phyloP scores from a whole-genome alignment of 2,888 invertebrate genomes.

The Steinernema carpocapsae region DNA sequence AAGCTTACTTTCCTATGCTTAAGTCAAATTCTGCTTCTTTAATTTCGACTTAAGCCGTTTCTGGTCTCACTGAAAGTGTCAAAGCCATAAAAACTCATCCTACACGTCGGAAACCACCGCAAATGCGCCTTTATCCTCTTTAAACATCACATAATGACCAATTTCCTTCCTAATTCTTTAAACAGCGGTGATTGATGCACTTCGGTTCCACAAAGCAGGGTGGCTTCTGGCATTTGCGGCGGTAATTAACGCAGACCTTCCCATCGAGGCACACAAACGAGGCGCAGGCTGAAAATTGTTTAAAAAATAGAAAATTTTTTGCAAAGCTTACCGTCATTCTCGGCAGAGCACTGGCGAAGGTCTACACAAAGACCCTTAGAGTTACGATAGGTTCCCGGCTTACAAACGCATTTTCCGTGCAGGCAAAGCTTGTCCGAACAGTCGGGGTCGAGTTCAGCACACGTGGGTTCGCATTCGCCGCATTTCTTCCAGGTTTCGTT shows the following conservation, averaged over 20 bases:
- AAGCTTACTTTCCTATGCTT: too few relatives aligned
- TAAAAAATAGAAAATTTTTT: not conserved
- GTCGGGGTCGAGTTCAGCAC: conserved; percentile 12
- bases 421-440: not conserved
- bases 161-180: too few relatives aligned
- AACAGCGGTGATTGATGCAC: not conserved
- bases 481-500: not conserved
- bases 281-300: not conserved
- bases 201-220: not conserved
- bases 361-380: not conserved
- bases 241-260: not conserved
- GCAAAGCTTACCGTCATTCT: not conserved
- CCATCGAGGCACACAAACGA: not conserved
- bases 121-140: too few relatives aligned
- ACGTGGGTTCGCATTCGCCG: conserved; percentile 3
- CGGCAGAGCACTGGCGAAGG: not conserved
- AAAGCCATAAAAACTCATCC: too few relatives aligned
- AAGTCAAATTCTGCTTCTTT: too few relatives aligned
- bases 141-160: too few relatives aligned
- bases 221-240: not conserved
- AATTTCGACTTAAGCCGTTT: too few relatives aligned
- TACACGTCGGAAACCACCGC: too few relatives aligned
- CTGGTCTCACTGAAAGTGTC: too few relatives aligned
- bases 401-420: not conserved
- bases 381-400: not conserved